These are phyloP conservation scores for Pentalonia nigronervosa DNA, from an alignment of 1,140 invertebrate species.

Conservation along the genomic window DNA sequence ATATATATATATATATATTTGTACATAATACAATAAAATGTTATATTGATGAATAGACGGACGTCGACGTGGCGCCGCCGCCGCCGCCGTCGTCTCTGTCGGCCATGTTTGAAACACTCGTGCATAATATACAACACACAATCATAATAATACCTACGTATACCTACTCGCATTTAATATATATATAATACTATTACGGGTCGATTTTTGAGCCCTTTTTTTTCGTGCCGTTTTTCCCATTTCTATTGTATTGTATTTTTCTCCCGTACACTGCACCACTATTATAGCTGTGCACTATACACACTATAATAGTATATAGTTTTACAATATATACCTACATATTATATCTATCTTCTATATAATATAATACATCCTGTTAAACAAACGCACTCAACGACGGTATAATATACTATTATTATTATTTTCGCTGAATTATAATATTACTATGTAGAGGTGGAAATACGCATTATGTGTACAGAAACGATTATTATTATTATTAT, in stretches of 20 bases:
- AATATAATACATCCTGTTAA: neutral
- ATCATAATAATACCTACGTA: neutral
- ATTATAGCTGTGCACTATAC: neutral
- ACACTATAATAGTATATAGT: neutral
- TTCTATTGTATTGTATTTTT: neutral
- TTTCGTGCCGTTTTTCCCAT: neutral
- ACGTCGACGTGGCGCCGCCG: conserved; percentile 29
- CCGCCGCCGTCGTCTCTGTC: conserved; percentile 11
- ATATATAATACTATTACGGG: neutral
- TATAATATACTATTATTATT: neutral
- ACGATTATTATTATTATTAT: neutral
- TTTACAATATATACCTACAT: neutral
- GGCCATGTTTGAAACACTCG: conserved; percentile 26
- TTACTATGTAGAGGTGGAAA: neutral
- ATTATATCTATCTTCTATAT: neutral
- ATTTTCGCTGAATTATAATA: neutral
- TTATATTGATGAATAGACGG: conserved; percentile 8
- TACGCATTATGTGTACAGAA: neutral
- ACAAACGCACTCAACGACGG: neutral
- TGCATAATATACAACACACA: neutral
- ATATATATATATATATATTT: neutral
- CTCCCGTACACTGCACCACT: neutral
- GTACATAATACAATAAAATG: neutral
- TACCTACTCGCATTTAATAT: neutral
- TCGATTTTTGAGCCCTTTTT: conserved; percentile 6